These are phyloP conservation scores for Anticlea derivata DNA, from an alignment of 2,888 invertebrate genomes.

Conservation along the genomic window DNA sequence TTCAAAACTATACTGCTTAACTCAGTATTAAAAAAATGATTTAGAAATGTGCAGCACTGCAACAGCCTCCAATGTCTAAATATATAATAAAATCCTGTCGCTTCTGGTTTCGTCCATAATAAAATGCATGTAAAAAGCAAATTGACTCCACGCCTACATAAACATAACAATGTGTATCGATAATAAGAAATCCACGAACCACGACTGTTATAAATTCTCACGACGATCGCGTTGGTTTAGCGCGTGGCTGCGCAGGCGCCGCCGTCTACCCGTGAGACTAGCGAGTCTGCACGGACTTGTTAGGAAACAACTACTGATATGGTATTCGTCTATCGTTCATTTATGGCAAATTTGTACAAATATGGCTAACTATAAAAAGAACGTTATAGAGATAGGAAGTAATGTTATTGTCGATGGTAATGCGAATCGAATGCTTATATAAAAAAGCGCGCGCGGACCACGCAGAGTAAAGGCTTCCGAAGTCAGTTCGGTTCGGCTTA, in stretches of 20 bases:
- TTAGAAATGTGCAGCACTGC: too few relatives aligned
- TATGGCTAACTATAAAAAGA: constrained; percentile 29
- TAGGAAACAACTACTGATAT: constrained; percentile 42
- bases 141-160: constrained; percentile 12
- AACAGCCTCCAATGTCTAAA: too few relatives aligned
- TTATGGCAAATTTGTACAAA: constrained; percentile 32
- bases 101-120: too few relatives aligned
- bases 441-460: neutral
- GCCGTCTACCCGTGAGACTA: constrained; percentile 58
- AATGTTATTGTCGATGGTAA: constrained; percentile 21
- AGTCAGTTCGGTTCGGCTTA: too few relatives aligned
- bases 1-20: too few relatives aligned
- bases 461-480: too few relatives aligned
- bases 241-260: constrained; percentile 54
- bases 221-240: constrained; percentile 67
- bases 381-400: constrained; percentile 21
- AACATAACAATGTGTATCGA: constrained; percentile 33
- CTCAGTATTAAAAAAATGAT: too few relatives aligned
- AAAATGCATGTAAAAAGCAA: constrained; percentile 3
- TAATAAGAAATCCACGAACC: constrained; percentile 64
- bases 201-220: constrained; percentile 72
- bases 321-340: constrained; percentile 36
- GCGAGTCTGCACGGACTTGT: constrained; percentile 13
- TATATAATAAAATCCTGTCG: too few relatives aligned
- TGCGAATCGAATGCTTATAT: constrained; percentile 6